phyloP scores from a whole-genome alignment of 2,797 vertebrate genomes.

The Balearica regulorum region DNA sequence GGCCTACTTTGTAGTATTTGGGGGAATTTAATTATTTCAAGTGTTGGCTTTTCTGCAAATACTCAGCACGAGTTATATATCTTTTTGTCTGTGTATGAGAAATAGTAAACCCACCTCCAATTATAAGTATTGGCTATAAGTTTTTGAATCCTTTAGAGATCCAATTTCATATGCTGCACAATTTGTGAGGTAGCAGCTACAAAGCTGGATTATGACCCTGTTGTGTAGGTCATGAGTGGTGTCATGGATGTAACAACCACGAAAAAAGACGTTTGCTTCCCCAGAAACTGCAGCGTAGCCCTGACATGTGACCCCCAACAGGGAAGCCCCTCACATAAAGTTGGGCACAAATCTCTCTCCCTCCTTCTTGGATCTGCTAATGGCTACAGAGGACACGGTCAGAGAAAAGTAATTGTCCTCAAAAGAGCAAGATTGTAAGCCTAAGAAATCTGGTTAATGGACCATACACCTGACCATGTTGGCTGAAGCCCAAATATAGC shows the following conservation, averaged over 20 bases:
- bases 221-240: not conserved
- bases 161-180: not conserved
- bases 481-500: not conserved
- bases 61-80: fast-evolving
- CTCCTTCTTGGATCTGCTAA: not conserved
- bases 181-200: not conserved
- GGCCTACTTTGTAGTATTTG: not conserved
- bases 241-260: not conserved
- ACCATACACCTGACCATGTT: not conserved
- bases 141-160: not conserved
- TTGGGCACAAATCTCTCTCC: not conserved
- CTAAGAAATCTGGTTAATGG: not conserved
- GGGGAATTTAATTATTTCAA: not conserved
- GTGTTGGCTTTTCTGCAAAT: not conserved
- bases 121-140: not conserved
- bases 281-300: not conserved
- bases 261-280: not conserved
- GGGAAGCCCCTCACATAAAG: not conserved
- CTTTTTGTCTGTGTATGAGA: not conserved
- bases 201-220: not conserved
- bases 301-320: not conserved
- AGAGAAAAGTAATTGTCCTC: not conserved
- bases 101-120: not conserved
- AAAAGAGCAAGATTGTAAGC: not conserved
- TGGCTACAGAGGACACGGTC: not conserved